Evolutionary conservation across 2,113 vertebrate genomes (phyloP).

Genomic region (Dinomys branickii): DNA sequence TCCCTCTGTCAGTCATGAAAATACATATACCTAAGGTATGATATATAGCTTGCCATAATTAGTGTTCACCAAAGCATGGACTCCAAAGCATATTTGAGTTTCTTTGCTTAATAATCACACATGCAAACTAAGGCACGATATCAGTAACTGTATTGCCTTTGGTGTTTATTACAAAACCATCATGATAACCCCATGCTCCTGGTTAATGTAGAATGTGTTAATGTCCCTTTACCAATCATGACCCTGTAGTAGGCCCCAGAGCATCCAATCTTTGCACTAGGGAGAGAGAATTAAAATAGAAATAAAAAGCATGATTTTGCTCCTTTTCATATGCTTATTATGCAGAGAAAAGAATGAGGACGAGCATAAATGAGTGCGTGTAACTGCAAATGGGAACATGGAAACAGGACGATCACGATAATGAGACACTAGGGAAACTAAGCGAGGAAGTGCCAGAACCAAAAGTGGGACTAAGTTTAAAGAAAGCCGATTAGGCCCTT

Average conservation of each 20-base stretch:
- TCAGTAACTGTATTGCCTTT: background rate
- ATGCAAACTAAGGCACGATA: background rate
- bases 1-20: background rate
- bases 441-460: background rate
- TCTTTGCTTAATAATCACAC: background rate
- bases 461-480: background rate
- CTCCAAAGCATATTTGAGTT: background rate
- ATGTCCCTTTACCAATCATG: background rate
- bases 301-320: background rate
- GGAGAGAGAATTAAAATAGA: background rate
- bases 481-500: background rate
- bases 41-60: background rate
- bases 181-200: background rate
- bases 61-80: slow-evolving; percentile 4
- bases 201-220: background rate
- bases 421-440: background rate
- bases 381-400: background rate
- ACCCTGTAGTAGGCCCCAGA: background rate
- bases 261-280: background rate
- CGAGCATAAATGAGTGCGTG: background rate
- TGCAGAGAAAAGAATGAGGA: background rate
- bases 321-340: background rate
- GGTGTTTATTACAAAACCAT: background rate
- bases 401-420: background rate
- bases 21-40: background rate